Base-by-base conservation (phyloP, 2,113 vertebrate genomes). In the Mustela lutreola region DNA sequence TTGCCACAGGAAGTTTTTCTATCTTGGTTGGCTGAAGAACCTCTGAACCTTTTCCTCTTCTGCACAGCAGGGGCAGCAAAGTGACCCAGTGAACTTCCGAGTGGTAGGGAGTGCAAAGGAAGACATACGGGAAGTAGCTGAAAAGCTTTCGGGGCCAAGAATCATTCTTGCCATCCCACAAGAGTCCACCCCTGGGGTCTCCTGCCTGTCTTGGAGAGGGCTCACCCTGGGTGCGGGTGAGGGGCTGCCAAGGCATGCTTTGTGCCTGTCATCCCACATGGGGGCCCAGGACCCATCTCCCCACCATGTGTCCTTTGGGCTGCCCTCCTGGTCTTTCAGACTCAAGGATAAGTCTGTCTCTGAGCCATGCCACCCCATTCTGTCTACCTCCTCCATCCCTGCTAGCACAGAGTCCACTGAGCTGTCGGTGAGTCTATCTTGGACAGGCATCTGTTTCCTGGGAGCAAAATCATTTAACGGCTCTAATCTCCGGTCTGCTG, bases 401-500 rank as follows among this genome's bases (percentile, higher is more conserved):
- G 10, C 1, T 0, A 1, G 36, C 8, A 0, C 24, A 26, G 80
- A 36, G 11, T n/a, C 56, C 16, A 2, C n/a, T 0, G 67, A 67
- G 70, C n/a, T 50, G 50, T 21, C 0, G 6, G 75, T 0, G 28
- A 45, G 63, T 39, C 45, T 91, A 6, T 97, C 96, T 93, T 89
- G 91, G 84, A 94, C 73, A 56, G 92, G 88, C 93, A 8, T 96
- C 84, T 79, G 21, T 12, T 96, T 97, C 94, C 88, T 94, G 94
- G 83, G 70, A 97, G 24, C 73, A 58, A n/a, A 42, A 95, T 97
- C 98, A 97, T 94, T 91, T 76, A 97, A 84, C 7, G 0, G 76
- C 91, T 97, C 95, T 97, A 96, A 89, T 96, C 94, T 98, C 92
- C 2, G 12, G 89, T 96, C 94, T 93, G 81, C 89, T 98, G 96